Base-by-base conservation (phyloP, 2,797 vertebrate genomes). In the Sebastes iracundus region DNA sequence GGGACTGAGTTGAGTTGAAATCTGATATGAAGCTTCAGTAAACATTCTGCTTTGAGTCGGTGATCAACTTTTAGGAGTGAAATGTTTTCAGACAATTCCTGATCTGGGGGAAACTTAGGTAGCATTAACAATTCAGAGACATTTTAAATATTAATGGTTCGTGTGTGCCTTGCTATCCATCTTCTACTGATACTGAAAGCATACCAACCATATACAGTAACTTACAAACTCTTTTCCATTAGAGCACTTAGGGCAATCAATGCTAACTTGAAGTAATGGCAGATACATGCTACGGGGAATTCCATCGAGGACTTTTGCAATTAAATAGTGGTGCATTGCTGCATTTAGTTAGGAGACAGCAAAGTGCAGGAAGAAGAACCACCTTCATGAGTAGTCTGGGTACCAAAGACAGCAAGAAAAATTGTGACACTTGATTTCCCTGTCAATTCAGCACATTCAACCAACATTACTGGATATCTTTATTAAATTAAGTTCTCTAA, bases 181-280 rank as follows among this genome's bases (percentile, higher is more conserved):
- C 60, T 14, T 23, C 13, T 60, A 67, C 30, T 53, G 20, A 74
- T 30, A 7, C 62, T 88, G 70, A 88, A 86, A 88, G 87, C 84
- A 69, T 49, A 61, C 35, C 35, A 38, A 32, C 25, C 58, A 32
- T 10, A 0, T 55, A 58, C 1, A 38, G 35, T 7, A 72, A 63
- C 70, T 70, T 81, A 6, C 16, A 56, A 79, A 75, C 46, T 74
- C 5, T 79, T 85, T 68, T 86, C 88, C 90, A 85, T 90, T 79
- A 90, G 79, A 84, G 88, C 92, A 88, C 90, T 93, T 73, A 81
- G 30, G n/a, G 28, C 72, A 82, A 88, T 93, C 87, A 88, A 89
- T 92, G 71, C 65, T 30, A 79, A 80, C 59, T 13, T 80, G 25
- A 80, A 75, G 69, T 84, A 88, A 87, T 83, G 85, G 84, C 32